A percentile compares a stretch with the other conserved stretches of the same genome.
These are phyloP conservation scores for Rambutsinella grinnellia DNA, from an alignment of 2,888 invertebrate genomes.

Conservation along the genomic window DNA sequence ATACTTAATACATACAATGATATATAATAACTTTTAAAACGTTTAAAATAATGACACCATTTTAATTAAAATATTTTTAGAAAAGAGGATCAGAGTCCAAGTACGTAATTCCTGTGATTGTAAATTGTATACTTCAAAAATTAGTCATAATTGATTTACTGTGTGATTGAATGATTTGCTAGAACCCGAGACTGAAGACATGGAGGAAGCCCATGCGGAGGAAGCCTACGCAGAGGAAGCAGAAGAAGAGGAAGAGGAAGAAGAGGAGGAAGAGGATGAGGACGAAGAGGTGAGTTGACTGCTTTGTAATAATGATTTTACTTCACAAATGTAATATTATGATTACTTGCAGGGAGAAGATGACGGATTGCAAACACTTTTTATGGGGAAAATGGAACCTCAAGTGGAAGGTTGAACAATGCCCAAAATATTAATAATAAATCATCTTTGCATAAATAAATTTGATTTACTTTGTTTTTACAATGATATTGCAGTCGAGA, in stretches of 20 bases:
- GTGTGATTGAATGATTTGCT: neutral
- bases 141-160: neutral
- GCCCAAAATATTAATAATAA: neutral
- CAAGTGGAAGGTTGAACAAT: conserved; percentile 37
- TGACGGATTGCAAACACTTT: conserved; percentile 59
- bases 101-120: neutral
- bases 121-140: neutral
- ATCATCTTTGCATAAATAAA: neutral
- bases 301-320: neutral
- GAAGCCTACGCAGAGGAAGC: conserved; percentile 5
- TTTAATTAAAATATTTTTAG: too few relatives aligned
- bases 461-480: neutral
- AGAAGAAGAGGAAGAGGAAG: too few relatives aligned
- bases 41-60: too few relatives aligned
- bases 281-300: conserved; percentile 25
- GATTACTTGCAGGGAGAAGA: conserved; percentile 24
- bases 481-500: conserved; percentile 38
- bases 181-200: neutral
- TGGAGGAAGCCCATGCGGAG: neutral
- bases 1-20: too few relatives aligned
- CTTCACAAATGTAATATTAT: neutral
- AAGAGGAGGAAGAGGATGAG: conserved; percentile 14
- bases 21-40: too few relatives aligned
- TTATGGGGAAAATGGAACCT: conserved; percentile 42
- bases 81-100: too few relatives aligned